Base-by-base conservation (phyloP, 2,888 invertebrate species). In the Corbicula japonica region DNA sequence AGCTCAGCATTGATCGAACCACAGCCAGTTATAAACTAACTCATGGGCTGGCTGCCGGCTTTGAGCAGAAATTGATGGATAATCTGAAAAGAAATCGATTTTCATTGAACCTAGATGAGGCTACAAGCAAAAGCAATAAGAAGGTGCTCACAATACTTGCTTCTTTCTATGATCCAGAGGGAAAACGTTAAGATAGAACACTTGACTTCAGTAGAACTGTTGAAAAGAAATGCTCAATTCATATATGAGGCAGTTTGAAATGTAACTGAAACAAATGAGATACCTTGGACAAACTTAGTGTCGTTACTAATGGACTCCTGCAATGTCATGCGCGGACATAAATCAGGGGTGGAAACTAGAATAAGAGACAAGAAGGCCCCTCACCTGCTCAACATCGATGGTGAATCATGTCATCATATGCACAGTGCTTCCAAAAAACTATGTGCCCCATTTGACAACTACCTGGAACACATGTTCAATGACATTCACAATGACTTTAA, bases 361-460 rank as follows among this genome's bases (percentile, higher is more conserved):
- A 74, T 87, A 6, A 34, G 85, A 34, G 30, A 52, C 23, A 21
- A 58, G 5, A 75, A 69, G 41, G 84, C 85, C 6, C 80, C 75
- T 10, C 89, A 89, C 58, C 50, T 88, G 1, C 52, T 88, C 10
- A 84, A 87, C 60, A 81, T 88, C 21, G 87, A 89, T 73, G 88
- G 86, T 15, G 86, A 89, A 63, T 60, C 78, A 1, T 80, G 80
- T n/a, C 87, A 86, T 54, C 87, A 88, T 61, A 71, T 76, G 0
- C 87, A 89, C 48, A 88, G 84, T 76, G 85, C 86, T 21, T 73
- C 85, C 0, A 87, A 88, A 52, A 28, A 54, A n/a, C 87, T 87
- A 44, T 80, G 86, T 46, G 60, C 71, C 15, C 83, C 73, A 0
- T 88, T 87, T 54, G 61, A 74, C 2, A 23, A 79, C 5, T 65